Evolutionary conservation across 2,888 invertebrate species (phyloP).

Genomic region (Autographa pulchrina): DNA sequence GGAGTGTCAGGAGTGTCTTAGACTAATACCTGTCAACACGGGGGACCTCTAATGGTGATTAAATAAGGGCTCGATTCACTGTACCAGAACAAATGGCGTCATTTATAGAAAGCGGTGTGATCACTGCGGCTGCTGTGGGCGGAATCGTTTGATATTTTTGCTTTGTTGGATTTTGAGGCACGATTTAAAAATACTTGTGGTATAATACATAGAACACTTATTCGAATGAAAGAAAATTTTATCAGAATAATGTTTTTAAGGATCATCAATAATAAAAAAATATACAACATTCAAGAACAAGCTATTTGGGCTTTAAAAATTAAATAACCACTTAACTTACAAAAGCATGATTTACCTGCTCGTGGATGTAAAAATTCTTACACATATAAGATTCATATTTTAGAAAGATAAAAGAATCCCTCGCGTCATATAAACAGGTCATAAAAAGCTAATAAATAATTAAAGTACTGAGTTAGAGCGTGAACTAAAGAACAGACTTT

Average conservation of each 20-base stretch:
- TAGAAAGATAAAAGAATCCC: not conserved
- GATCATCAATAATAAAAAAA: too few relatives aligned
- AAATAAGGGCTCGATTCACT: slow-evolving; percentile 63
- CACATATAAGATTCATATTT: not conserved
- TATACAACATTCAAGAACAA: too few relatives aligned
- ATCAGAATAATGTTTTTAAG: too few relatives aligned
- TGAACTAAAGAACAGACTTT: not conserved
- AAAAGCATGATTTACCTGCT: too few relatives aligned
- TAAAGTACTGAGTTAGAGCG: not conserved
- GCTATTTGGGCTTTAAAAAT: too few relatives aligned
- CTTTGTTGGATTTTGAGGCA: not conserved
- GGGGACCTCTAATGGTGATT: slow-evolving; percentile 68
- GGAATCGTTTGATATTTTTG: slow-evolving; percentile 2
- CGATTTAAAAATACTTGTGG: not conserved
- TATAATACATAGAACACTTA: too few relatives aligned
- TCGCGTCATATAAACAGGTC: not conserved
- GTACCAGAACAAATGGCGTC: slow-evolving; percentile 51
- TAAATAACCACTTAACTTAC: too few relatives aligned
- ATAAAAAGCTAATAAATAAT: slow-evolving; percentile 2
- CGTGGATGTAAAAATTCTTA: too few relatives aligned
- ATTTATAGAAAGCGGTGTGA: slow-evolving; percentile 44
- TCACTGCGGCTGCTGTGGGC: not conserved
- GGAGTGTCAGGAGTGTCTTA: slow-evolving; percentile 52
- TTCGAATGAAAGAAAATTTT: too few relatives aligned
- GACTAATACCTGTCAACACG: slow-evolving; percentile 67